Evolutionary conservation across 2,113 vertebrate genomes (phyloP).

Genomic region (Motacilla tschutschensis): DNA sequence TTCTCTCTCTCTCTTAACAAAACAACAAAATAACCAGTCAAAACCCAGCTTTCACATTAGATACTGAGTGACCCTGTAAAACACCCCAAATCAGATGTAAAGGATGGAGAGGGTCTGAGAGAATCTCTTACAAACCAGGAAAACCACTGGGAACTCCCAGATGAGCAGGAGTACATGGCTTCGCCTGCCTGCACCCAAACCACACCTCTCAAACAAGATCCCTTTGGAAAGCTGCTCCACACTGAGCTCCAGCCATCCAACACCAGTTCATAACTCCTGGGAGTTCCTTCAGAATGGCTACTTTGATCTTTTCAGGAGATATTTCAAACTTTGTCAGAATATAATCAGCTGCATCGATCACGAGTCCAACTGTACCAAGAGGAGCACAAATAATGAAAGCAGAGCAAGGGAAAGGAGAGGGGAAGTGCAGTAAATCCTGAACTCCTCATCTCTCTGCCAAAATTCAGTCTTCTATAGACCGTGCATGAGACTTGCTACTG

Average conservation of each 20-base stretch:
- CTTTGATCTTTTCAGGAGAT: background rate
- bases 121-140: background rate
- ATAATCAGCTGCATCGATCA: background rate
- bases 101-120: background rate
- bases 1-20: background rate
- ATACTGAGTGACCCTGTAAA: background rate
- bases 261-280: background rate
- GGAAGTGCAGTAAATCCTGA: constrained; percentile 21
- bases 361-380: background rate
- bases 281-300: background rate
- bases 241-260: background rate
- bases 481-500: background rate
- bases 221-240: background rate
- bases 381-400: background rate
- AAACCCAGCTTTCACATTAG: background rate
- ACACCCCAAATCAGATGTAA: background rate
- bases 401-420: background rate
- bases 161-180: background rate
- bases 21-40: background rate
- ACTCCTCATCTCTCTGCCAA: background rate
- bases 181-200: background rate
- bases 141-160: background rate
- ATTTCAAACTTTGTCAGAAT: background rate
- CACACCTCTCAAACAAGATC: background rate
- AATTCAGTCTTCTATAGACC: background rate